Evolutionary conservation across 1,140 invertebrate genomes (phyloP), one percentile per base, ranked within the genome.

Genomic region (Sinella curviseta): DNA sequence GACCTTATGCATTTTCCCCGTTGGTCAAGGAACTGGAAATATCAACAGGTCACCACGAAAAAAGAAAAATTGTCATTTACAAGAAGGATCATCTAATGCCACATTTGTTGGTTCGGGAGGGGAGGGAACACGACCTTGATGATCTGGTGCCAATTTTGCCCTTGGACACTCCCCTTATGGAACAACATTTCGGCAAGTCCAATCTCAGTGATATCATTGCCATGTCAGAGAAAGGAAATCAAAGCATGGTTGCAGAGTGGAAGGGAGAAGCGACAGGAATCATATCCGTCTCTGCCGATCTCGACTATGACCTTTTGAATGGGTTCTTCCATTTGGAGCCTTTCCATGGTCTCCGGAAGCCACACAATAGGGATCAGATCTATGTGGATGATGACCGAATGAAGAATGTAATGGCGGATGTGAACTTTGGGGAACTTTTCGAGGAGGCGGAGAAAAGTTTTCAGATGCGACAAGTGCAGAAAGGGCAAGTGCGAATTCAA

Each of bases 271-370:
- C 90, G 0, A 88, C 89, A 0, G 90, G 90, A 0, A 88, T 93
- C 2, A 90, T 93, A 88, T 90, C 89, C 81, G 86, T 93, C 0
- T 92, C 90, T 81, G 88, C 88, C 0, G 87, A 88, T 79, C 88
- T 93, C 20, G 91, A 93, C 84, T 88, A 89, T 76, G 87, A 90
- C 26, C 80, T 89, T 2, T 84, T 94, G 17, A 91, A 91, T 82
- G 89, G 92, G 57, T 89, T 89, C 83, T 94, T 91, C 86, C 90
- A 93, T 76, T 85, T 94, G n/a, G 88, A 86, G 14, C 88, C 91
- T 0, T 93, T 91, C 84, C 87, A 90, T 84, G 90, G 91, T 3
- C 85, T 94, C 0, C 87, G 86, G 76, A 90, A 89, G 77, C 78
- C 87, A 1, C 80, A 85, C n/a, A 14, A 36, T 4, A 55, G 75